Evolutionary conservation across 2,113 vertebrate species (phyloP).

Genomic region (Machaerirhynchus nigripectus): DNA sequence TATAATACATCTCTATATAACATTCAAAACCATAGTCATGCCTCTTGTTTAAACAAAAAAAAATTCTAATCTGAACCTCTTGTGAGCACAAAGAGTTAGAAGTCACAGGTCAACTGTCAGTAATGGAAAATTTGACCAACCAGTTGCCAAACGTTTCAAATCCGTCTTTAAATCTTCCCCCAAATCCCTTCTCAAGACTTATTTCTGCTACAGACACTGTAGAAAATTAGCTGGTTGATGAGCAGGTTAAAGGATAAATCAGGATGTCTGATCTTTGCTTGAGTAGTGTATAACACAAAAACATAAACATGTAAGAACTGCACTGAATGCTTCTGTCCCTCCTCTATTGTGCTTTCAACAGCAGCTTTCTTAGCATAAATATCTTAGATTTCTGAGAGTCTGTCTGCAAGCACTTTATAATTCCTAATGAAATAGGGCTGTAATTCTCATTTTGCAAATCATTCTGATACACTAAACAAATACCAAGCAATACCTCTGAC

Average conservation of each 20-base stretch:
- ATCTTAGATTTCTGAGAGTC: not conserved
- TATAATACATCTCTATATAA: not conserved
- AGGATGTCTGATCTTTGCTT: not conserved
- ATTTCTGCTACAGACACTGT: not conserved
- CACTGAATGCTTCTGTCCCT: not conserved
- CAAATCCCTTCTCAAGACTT: slow-evolving; percentile 44
- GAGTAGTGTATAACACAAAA: not conserved
- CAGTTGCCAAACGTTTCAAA: slow-evolving; percentile 12
- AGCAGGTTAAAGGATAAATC: slow-evolving; percentile 19
- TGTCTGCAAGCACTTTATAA: not conserved
- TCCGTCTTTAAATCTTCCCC: slow-evolving; percentile 32
- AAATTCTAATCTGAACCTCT: not conserved
- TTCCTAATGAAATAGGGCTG: not conserved
- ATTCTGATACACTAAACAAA: not conserved
- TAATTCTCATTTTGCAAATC: not conserved
- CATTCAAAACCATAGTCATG: not conserved
- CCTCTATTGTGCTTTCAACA: not conserved
- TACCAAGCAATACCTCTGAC: not conserved
- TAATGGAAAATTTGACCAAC: slow-evolving; percentile 15
- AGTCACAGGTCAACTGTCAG: not conserved
- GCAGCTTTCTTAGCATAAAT: not conserved
- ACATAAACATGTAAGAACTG: not conserved
- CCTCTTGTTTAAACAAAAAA: not conserved
- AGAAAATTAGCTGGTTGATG: slow-evolving; percentile 9
- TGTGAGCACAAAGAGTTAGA: not conserved